Conservation (phyloP, 1,140 invertebrate species). For the Orussus abietinus region DNA sequence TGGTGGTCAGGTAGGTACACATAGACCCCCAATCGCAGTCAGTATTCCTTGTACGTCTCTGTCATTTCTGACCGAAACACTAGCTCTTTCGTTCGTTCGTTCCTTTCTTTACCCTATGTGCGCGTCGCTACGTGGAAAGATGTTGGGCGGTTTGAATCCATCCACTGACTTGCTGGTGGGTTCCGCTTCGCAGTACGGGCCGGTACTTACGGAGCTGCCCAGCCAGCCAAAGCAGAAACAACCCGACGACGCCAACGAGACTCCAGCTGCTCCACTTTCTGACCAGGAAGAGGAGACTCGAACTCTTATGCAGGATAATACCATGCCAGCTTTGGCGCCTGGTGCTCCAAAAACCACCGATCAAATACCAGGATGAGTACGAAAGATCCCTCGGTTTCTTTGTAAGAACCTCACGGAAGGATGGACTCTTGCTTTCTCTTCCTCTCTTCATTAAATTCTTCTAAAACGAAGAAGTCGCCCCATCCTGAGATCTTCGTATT, state of each 20-base stretch:
- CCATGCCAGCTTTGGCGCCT: slow-evolving; percentile 25
- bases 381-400: not conserved
- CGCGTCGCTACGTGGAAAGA: slow-evolving; percentile 51
- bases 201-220: slow-evolving; percentile 51
- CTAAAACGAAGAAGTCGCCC: too few relatives aligned
- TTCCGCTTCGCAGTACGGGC: slow-evolving; percentile 55
- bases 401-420: not conserved
- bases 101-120: slow-evolving; percentile 46
- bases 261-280: slow-evolving; percentile 38
- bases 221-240: slow-evolving; percentile 44
- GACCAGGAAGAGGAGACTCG: slow-evolving; percentile 51
- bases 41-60: slow-evolving; percentile 2
- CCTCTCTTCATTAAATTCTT: too few relatives aligned
- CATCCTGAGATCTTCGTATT: too few relatives aligned
- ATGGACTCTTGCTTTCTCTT: too few relatives aligned
- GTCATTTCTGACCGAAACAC: slow-evolving; percentile 19
- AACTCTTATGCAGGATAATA: slow-evolving; percentile 46
- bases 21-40: not conserved
- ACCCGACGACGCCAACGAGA: slow-evolving; percentile 27
- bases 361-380: slow-evolving; percentile 45
- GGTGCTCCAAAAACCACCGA: slow-evolving; percentile 33
- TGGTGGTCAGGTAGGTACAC: slow-evolving; percentile 45
- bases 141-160: slow-evolving; percentile 56
- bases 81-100: slow-evolving; percentile 16
- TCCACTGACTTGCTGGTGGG: slow-evolving; percentile 56